Conservation (phyloP, 2,113 vertebrate species). For the Uria lomvia region DNA sequence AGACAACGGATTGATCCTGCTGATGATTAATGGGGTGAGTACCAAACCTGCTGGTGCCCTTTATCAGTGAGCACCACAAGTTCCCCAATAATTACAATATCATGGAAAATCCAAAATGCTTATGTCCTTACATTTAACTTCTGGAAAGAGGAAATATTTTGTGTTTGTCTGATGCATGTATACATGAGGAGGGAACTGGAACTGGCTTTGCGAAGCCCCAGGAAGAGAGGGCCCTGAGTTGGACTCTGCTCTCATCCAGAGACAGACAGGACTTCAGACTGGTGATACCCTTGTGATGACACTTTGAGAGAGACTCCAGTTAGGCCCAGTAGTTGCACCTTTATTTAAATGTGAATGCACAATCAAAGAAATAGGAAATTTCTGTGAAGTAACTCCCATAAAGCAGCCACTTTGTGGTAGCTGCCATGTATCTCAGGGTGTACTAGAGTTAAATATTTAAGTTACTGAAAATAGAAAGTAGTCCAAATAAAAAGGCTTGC, state of each 20-base stretch:
- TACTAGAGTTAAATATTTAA: neutral
- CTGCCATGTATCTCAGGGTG: neutral
- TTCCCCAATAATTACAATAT: neutral
- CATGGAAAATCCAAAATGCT: neutral
- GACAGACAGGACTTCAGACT: neutral
- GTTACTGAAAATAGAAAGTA: neutral
- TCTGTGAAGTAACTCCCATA: neutral
- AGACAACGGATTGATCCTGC: conserved; percentile 84
- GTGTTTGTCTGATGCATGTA: neutral
- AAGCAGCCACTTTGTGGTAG: neutral
- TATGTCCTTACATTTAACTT: neutral
- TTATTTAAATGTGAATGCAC: neutral
- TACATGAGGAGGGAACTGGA: neutral
- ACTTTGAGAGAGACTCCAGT: neutral
- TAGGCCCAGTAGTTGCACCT: neutral
- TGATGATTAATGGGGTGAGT: conserved; percentile 92
- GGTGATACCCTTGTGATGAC: neutral
- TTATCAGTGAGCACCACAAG: neutral
- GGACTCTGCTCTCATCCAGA: neutral
- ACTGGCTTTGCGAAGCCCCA: neutral
- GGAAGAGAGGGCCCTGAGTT: fast-evolving
- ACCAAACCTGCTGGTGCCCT: neutral
- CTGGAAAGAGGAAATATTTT: neutral
- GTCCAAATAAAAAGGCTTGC: neutral
- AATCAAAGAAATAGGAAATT: neutral